Evolutionary conservation across 2,888 invertebrate species (phyloP).

Genomic region (Andrena praecox): DNA sequence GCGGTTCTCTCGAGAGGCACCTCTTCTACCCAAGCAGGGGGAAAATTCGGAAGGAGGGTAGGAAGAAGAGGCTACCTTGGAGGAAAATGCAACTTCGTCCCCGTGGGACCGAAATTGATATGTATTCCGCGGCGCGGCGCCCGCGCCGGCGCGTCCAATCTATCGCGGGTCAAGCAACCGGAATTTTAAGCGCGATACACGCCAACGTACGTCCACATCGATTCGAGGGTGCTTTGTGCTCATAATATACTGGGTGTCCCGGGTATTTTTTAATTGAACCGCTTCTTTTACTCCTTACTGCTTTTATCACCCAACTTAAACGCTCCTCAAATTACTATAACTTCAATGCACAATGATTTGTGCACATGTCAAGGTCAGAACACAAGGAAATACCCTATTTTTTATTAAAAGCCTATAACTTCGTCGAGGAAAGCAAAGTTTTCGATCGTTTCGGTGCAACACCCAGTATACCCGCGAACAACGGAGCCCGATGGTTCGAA

Average conservation of each 20-base stretch:
- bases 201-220: constrained; percentile 39
- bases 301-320: background rate
- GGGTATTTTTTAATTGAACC: background rate
- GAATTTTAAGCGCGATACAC: constrained; percentile 84
- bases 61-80: constrained; percentile 25
- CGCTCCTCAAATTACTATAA: too few relatives aligned
- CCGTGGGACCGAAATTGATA: constrained; percentile 82
- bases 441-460: background rate
- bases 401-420: too few relatives aligned
- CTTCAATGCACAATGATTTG: too few relatives aligned
- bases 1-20: constrained; percentile 25
- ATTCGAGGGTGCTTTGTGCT: constrained; percentile 27
- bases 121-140: constrained; percentile 82
- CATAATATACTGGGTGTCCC: constrained; percentile 45
- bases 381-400: too few relatives aligned
- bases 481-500: constrained; percentile 2
- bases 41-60: constrained; percentile 5
- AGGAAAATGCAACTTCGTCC: constrained; percentile 68
- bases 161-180: constrained; percentile 84
- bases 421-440: background rate
- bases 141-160: constrained; percentile 81
- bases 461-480: constrained; percentile 35
- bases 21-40: background rate
- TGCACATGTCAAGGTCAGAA: too few relatives aligned
- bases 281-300: background rate